Conservation (phyloP, 2,113 vertebrate genomes). For the Ciconia maguari region DNA sequence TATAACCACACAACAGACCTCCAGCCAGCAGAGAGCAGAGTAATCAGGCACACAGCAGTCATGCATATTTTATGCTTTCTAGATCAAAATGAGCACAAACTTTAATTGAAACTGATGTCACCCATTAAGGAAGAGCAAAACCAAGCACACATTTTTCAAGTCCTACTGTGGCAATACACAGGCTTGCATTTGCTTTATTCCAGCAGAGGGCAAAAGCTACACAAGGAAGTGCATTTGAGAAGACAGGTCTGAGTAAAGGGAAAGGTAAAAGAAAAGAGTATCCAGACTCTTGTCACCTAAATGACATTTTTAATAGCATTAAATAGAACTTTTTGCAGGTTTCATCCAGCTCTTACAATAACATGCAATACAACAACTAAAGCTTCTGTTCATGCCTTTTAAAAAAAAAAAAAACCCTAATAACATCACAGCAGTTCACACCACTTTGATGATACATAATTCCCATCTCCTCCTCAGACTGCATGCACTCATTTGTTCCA, state of each 20-base stretch:
- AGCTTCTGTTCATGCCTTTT: background rate
- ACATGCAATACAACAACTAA: background rate
- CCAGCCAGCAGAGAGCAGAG: background rate
- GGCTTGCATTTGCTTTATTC: background rate
- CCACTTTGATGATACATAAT: background rate
- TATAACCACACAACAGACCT: background rate
- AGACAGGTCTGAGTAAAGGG: background rate
- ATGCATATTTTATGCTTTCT: background rate
- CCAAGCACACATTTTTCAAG: background rate
- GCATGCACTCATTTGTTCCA: background rate
- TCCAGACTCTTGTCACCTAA: background rate
- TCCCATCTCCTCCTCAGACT: background rate
- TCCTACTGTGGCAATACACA: background rate
- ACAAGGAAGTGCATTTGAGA: background rate
- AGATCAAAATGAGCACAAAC: background rate
- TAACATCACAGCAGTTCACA: background rate
- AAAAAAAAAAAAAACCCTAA: background rate
- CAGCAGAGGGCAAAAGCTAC: conserved; percentile 18
- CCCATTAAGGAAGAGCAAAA: background rate
- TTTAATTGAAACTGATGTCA: background rate
- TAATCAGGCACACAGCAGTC: background rate
- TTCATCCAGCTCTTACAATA: background rate
- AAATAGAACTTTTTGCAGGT: background rate
- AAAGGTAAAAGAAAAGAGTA: background rate
- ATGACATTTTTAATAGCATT: background rate